Percentiles rank a stretch among this genome's conserved stretches.
phyloP scores from a whole-genome alignment of 2,888 invertebrate genomes.

The Dasypogon diadema region DNA sequence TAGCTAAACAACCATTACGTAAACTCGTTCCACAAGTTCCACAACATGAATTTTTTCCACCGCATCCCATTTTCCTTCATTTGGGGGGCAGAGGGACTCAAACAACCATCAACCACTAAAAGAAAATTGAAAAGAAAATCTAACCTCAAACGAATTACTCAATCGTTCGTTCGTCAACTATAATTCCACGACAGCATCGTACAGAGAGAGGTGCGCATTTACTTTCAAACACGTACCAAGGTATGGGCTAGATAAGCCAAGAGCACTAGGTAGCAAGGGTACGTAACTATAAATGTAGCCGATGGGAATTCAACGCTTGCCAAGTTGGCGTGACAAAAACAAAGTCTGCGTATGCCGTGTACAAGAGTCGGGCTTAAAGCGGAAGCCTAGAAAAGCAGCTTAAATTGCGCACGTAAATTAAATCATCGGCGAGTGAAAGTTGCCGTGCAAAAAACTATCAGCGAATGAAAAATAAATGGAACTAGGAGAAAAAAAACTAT shows the following conservation, averaged over 20 bases:
- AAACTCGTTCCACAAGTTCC: not conserved
- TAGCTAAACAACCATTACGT: too few species aligned
- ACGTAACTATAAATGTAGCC: not conserved
- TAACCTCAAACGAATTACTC: not conserved
- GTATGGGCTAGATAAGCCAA: constrained; percentile 23
- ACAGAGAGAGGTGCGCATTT: not conserved
- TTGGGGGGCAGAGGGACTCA: not conserved
- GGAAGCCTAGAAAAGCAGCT: constrained; percentile 6
- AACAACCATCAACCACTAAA: not conserved
- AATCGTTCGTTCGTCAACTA: not conserved
- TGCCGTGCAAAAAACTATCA: not conserved
- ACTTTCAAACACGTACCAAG: not conserved
- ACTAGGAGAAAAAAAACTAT: not conserved
- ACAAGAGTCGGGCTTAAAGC: not conserved
- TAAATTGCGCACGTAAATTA: constrained; percentile 10
- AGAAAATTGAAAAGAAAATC: not conserved
- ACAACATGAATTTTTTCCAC: not conserved
- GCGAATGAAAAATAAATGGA: not conserved
- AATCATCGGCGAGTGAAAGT: constrained; percentile 15
- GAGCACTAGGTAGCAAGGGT: constrained; percentile 40
- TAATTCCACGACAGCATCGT: not conserved
- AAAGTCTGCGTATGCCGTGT: not conserved
- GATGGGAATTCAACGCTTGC: too few species aligned
- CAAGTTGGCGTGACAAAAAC: not conserved
- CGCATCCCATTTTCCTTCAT: not conserved